Percentiles rank a stretch among this genome's conserved stretches.
These are phyloP conservation scores for Tenthredo mesomela DNA, from an alignment of 2,888 invertebrate species.

Conservation along the genomic window DNA sequence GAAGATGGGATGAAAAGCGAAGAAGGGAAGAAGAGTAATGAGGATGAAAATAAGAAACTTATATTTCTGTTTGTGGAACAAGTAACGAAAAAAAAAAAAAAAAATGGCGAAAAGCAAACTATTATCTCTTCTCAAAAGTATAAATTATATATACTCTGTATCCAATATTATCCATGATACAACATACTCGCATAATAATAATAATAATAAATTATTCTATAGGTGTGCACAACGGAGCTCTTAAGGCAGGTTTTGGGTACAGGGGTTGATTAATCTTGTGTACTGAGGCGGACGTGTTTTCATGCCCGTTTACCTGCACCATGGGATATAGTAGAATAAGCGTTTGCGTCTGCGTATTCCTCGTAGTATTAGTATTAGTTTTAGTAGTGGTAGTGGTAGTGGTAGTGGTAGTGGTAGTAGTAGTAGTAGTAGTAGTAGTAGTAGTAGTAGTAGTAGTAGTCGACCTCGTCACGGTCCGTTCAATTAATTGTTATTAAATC, in stretches of 20 bases:
- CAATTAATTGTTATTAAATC: conserved; percentile 39
- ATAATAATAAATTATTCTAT: neutral
- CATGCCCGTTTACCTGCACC: conserved; percentile 35
- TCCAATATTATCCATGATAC: conserved; percentile 9
- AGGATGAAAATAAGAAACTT: too few species aligned
- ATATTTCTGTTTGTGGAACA: too few species aligned
- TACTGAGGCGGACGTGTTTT: conserved; percentile 43
- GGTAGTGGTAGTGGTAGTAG: neutral
- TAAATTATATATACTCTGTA: neutral
- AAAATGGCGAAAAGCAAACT: too few species aligned
- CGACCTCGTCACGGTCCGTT: conserved; percentile 37
- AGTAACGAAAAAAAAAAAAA: too few species aligned
- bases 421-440: neutral
- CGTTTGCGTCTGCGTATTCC: neutral
- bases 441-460: neutral
- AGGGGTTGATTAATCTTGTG: conserved; percentile 40
- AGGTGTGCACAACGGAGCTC: neutral
- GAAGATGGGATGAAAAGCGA: too few species aligned
- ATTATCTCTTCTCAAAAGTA: too few species aligned
- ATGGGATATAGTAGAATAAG: neutral
- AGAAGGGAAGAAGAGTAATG: too few species aligned
- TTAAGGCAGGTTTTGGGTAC: conserved; percentile 18
- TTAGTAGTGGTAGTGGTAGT: neutral
- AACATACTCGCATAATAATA: neutral
- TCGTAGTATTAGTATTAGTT: neutral